Conservation (phyloP, 2,113 vertebrate genomes). For the Xenus cinereus region DNA sequence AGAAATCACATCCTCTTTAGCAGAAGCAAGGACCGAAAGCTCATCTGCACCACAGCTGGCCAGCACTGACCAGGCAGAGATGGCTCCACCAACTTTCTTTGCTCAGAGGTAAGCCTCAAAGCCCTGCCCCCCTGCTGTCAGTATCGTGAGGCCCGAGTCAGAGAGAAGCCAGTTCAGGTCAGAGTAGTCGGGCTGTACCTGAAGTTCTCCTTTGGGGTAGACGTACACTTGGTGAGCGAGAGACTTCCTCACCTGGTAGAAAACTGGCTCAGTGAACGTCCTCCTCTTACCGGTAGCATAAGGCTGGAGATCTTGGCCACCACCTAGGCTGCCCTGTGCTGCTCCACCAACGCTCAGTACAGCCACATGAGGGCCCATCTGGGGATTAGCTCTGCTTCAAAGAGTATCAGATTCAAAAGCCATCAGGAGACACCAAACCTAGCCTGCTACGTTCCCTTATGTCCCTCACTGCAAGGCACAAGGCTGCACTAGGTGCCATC, state of each 20-base stretch:
- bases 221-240: neutral
- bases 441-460: accelerated
- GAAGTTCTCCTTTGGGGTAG: neutral
- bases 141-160: neutral
- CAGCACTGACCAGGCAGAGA: neutral
- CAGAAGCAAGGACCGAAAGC: neutral
- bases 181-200: neutral
- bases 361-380: accelerated
- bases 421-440: neutral
- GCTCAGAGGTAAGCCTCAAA: conserved; percentile 52
- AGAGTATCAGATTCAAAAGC: neutral
- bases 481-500: neutral
- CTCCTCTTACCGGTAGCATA: neutral
- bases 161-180: neutral
- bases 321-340: neutral
- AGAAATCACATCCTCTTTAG: neutral
- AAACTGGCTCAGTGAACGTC: neutral
- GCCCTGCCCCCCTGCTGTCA: neutral
- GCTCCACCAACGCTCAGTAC: neutral
- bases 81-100: neutral
- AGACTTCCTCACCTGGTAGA: neutral
- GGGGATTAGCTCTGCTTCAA: neutral
- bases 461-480: accelerated
- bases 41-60: neutral
- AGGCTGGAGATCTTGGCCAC: neutral